Evolutionary conservation across 2,888 invertebrate species (phyloP).

Genomic region (Aplocera efformata): DNA sequence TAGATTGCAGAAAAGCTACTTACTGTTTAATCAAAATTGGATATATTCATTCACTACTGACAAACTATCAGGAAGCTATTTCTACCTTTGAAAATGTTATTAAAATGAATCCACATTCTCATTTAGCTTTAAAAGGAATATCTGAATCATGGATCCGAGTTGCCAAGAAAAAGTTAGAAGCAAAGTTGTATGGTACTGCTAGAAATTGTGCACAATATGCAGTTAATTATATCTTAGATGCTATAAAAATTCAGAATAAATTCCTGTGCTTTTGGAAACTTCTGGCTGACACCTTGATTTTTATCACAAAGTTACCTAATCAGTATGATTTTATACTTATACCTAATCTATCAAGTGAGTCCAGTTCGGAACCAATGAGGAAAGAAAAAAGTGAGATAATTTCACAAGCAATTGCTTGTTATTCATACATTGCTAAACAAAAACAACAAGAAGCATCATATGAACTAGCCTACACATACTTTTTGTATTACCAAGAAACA

Average conservation of each 20-base stretch:
- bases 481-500: slow-evolving; percentile 58
- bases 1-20: slow-evolving; percentile 80
- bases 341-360: slow-evolving; percentile 41
- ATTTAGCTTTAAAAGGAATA: slow-evolving; percentile 84
- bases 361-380: slow-evolving; percentile 37
- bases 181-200: slow-evolving; percentile 86
- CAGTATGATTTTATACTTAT: slow-evolving; percentile 61
- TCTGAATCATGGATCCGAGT: slow-evolving; percentile 89
- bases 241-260: slow-evolving; percentile 74
- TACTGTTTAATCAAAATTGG: slow-evolving; percentile 90
- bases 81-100: slow-evolving; percentile 78
- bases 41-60: slow-evolving; percentile 85
- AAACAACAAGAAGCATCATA: slow-evolving; percentile 57
- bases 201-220: slow-evolving; percentile 87
- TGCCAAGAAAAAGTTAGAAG: slow-evolving; percentile 83
- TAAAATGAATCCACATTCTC: slow-evolving; percentile 46
- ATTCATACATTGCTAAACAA: slow-evolving; percentile 61
- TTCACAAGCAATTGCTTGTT: slow-evolving; percentile 65
- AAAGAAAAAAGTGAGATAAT: slow-evolving; percentile 58
- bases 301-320: slow-evolving; percentile 64
- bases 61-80: slow-evolving; percentile 87
- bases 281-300: slow-evolving; percentile 82
- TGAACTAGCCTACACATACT: slow-evolving; percentile 66
- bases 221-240: slow-evolving; percentile 80
- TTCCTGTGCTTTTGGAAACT: slow-evolving; percentile 85